Percentiles rank a stretch among this genome's conserved stretches.
Conservation (phyloP, 2,113 vertebrate species). For the Pseudorasbora parva region DNA sequence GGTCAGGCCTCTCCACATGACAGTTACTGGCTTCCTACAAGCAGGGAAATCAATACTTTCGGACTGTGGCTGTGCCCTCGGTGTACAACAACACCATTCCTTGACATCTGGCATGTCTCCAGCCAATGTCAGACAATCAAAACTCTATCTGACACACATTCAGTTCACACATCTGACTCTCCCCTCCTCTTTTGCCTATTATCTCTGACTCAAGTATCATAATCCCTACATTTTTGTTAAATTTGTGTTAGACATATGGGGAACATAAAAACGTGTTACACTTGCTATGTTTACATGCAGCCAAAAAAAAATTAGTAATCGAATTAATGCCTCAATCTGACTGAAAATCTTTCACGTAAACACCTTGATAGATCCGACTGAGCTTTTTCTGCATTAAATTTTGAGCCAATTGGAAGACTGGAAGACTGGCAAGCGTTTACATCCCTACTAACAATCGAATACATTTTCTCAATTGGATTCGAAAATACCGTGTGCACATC, state of each 20-base stretch:
- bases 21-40: conserved; percentile 97
- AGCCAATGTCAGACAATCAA: conserved; percentile 86
- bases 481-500: background rate
- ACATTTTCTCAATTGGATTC: background rate
- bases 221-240: background rate
- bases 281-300: background rate
- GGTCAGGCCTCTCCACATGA: conserved; percentile 95
- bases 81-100: conserved; percentile 96
- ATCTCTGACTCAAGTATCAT: background rate
- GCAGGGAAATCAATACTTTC: conserved; percentile 99
- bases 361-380: background rate
- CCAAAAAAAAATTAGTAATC: background rate
- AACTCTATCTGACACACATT: conserved; percentile 87
- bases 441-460: too few species aligned
- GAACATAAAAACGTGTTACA: background rate
- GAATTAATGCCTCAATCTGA: too few species aligned
- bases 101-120: conserved; percentile 94
- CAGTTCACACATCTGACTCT: conserved; percentile 70
- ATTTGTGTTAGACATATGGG: background rate
- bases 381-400: background rate
- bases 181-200: conserved; percentile 51
- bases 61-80: conserved; percentile 97
- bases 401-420: background rate
- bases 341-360: background rate
- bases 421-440: background rate